These are phyloP conservation scores for Apamea sordens DNA, from an alignment of 2,888 invertebrate species.

Conservation along the genomic window DNA sequence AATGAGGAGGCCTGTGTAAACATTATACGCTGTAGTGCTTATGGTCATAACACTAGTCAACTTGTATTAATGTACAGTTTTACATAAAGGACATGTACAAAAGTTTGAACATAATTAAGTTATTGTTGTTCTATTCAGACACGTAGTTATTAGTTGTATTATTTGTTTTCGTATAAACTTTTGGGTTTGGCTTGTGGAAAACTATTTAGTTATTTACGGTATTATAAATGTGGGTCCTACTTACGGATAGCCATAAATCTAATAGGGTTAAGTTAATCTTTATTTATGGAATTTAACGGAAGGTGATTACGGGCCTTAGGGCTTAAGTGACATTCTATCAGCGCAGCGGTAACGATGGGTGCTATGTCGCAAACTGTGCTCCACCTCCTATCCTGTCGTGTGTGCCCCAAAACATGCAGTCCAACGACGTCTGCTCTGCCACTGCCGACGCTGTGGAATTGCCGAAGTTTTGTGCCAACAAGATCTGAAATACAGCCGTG, in stretches of 20 bases:
- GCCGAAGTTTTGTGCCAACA: neutral
- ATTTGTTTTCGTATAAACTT: constrained; percentile 42
- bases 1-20: too few species aligned
- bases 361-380: neutral
- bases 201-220: constrained; percentile 19
- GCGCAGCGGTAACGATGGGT: neutral
- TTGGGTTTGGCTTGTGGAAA: constrained; percentile 22
- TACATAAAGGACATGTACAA: neutral
- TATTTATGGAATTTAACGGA: constrained; percentile 35
- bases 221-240: constrained; percentile 29
- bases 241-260: constrained; percentile 28
- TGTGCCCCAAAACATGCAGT: too few species aligned
- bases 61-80: neutral
- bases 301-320: neutral
- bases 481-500: neutral
- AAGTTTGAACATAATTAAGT: neutral
- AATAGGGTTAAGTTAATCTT: constrained; percentile 32
- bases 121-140: constrained; percentile 36
- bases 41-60: neutral
- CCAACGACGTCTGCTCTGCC: too few species aligned
- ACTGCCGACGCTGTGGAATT: neutral
- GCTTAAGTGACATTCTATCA: neutral
- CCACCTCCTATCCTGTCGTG: neutral
- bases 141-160: neutral
- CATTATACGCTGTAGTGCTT: too few species aligned